These are phyloP conservation scores for Alaudala cheleensis DNA, from an alignment of 2,113 vertebrate species.

Conservation along the genomic window DNA sequence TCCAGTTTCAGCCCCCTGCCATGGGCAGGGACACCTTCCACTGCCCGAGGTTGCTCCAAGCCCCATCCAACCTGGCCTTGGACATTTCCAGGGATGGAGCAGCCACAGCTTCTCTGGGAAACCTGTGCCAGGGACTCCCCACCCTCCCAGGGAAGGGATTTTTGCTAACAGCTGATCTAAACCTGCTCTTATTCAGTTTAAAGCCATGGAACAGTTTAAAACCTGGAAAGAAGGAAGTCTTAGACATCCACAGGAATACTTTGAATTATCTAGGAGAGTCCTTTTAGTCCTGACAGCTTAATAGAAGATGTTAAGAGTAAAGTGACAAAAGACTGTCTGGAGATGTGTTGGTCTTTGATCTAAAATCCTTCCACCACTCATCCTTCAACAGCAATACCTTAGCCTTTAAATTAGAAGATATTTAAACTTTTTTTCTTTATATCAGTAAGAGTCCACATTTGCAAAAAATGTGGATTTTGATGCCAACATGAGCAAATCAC, in stretches of 20 bases:
- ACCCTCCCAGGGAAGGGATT: not conserved
- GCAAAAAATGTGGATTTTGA: accelerated
- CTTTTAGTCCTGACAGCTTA: not conserved
- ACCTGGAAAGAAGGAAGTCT: not conserved
- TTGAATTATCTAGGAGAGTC: not conserved
- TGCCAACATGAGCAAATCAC: not conserved
- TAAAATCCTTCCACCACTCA: not conserved
- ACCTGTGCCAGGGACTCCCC: accelerated
- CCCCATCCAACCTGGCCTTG: accelerated
- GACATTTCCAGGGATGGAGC: not conserved
- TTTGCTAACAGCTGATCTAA: not conserved
- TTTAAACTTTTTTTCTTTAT: not conserved
- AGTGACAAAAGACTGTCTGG: not conserved
- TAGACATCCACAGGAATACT: not conserved
- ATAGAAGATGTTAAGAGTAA: not conserved
- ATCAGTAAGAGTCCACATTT: not conserved
- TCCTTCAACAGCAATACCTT: not conserved
- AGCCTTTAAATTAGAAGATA: not conserved
- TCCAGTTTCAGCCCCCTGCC: not conserved
- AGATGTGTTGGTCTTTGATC: not conserved
- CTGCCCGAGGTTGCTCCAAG: not conserved
- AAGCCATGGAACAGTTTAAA: not conserved
- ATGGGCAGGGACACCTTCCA: not conserved
- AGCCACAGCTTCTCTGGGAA: not conserved
- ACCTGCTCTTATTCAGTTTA: not conserved